Conservation (phyloP, 2,797 vertebrate species). For the Betta splendens region DNA sequence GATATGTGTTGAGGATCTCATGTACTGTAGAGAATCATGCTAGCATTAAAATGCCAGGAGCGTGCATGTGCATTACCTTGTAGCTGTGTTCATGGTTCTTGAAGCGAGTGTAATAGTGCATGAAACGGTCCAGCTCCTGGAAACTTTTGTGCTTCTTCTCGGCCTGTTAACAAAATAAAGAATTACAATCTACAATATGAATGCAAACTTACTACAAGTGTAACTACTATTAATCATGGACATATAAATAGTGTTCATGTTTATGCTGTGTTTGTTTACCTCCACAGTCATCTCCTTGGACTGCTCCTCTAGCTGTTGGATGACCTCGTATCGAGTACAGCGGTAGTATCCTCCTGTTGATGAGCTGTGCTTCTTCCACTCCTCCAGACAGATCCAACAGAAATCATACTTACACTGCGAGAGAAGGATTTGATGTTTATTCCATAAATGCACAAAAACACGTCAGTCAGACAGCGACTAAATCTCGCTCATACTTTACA, state of each 20-base stretch:
- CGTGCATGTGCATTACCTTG: constrained; percentile 81
- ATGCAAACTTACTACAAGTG: neutral
- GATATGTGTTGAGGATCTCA: too few species aligned
- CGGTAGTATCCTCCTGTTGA: constrained; percentile 98
- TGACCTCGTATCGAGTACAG: constrained; percentile 98
- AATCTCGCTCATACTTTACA: neutral
- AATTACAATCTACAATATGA: neutral
- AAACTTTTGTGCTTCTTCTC: constrained; percentile 99
- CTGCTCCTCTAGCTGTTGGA: constrained; percentile 97
- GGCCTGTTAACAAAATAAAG: constrained; percentile 85
- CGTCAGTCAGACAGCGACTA: neutral
- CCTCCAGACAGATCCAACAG: constrained; percentile 99
- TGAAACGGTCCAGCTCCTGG: constrained; percentile 98
- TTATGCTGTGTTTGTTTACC: constrained; percentile 72
- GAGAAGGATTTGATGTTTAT: neutral
- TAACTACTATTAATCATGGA: too few species aligned
- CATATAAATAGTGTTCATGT: neutral
- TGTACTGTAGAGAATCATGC: neutral
- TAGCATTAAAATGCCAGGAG: neutral
- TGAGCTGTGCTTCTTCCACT: constrained; percentile 99
- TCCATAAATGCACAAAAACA: constrained; percentile 5
- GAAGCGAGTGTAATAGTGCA: constrained; percentile 99
- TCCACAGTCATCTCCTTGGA: constrained; percentile 99
- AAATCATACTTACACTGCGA: constrained; percentile 97
- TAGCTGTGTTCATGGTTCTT: constrained; percentile 99